These are phyloP conservation scores for Sarcophaga carnaria DNA, from an alignment of 2,888 invertebrate genomes.

Conservation along the genomic window DNA sequence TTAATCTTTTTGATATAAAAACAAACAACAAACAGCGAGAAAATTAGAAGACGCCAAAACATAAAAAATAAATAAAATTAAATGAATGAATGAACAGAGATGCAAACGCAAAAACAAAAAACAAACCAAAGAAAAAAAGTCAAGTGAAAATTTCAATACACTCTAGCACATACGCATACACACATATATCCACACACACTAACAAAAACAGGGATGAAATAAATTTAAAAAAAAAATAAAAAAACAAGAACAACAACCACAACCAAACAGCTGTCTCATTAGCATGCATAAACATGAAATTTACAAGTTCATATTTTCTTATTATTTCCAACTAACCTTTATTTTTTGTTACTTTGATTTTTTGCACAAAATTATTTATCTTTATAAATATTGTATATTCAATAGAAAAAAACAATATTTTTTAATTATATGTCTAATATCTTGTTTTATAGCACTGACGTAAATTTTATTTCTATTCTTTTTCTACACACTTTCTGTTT, in stretches of 20 bases:
- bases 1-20: neutral
- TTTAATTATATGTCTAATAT: neutral
- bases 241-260: constrained; percentile 30
- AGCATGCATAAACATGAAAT: constrained; percentile 19
- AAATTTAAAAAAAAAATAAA: neutral
- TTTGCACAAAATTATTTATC: constrained; percentile 21
- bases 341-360: neutral
- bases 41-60: constrained; percentile 33
- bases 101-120: constrained; percentile 13
- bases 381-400: neutral
- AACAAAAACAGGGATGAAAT: neutral
- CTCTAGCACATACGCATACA: neutral
- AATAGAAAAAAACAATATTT: neutral
- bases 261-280: constrained; percentile 59
- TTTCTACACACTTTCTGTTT: constrained; percentile 28
- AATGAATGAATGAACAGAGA: neutral
- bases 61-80: constrained; percentile 10
- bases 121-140: too few species aligned
- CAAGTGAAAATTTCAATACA: constrained; percentile 34
- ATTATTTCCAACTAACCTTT: constrained; percentile 43
- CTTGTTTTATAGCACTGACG: constrained; percentile 54
- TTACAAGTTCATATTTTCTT: neutral
- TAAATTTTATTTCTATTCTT: constrained; percentile 20
- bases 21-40: constrained; percentile 21
- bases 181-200: neutral